Base-by-base conservation (phyloP, 2,797 vertebrate genomes). In the Phrynocephalus vlangalii region DNA sequence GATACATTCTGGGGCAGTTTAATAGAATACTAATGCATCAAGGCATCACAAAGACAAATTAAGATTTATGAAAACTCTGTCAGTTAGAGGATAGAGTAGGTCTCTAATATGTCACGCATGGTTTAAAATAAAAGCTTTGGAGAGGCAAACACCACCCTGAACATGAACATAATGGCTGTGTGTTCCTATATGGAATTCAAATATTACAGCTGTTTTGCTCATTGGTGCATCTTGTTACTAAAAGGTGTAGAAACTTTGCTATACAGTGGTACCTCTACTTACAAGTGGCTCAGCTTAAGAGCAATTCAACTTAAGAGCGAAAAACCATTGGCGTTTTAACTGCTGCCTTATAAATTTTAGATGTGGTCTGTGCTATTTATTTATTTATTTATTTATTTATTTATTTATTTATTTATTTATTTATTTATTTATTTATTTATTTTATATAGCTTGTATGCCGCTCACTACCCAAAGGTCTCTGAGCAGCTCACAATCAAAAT, bases 1-100 rank as follows among this genome's bases (percentile, higher is more conserved):
- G 33, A 76, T 56, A 9, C 48, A 22, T 90, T 92, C 77, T 28
- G 71, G 71, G 33, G 68, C 2, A 28, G 18, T 75, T 82, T 67
- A 52, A 75, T 87, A 33, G 87, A 90, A 83, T 86, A 26, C 13
- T 84, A 0, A 84, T 73, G 24, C 18, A 78, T 44, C 52, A 66
- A 66, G 5, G 26, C 76, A 7, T 79, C 79, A 16, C 50, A 72
- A 71, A 38, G 28, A 8, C 48, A 22, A 18, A 44, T 48, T 73
- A 15, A 22, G 78, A 16, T 80, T 50, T 73, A 26, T 15, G 60
- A 50, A 80, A 22, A n/a, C 22, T 24, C 38, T 67, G 1, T 33
- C 28, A 88, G 48, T 70, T 50, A 84, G 63, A 30, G 11, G 1
- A 28, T 33, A n/a, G n/a, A 26, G 6, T 24, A n/a, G 16, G 16